Base-by-base conservation (phyloP, 35 echinoderm and acorn worm species). In the Ophioderma brevispina region DNA sequence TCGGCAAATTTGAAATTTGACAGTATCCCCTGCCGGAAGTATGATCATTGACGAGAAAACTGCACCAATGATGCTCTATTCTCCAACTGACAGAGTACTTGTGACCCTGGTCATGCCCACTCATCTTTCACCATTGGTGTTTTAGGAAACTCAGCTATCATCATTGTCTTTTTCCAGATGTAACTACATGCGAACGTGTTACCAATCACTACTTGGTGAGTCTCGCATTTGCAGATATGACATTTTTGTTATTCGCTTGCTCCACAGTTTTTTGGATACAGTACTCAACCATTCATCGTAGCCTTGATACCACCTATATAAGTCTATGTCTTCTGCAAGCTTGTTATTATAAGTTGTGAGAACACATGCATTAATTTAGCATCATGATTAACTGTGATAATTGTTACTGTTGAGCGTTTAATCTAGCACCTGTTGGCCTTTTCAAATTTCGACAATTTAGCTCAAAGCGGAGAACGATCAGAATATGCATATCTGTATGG, bases 181-280 rank as follows among this genome's bases (percentile, higher is more conserved):
- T n/a, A 87, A 94, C 78, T 63, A 82, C 43, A 98, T 98, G 96
- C 77, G 96, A 50, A 98, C 96, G n/a, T 30, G 96, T 98, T 21
- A 98, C 96, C 10, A 98, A 98, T 78, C 92, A 98, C 64, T 98
- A 94, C 78, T 86, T 98, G n/a, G 89, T 94, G 8, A 94, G 94
- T 86, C 90, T 98, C 32, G 96, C 96, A 5, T 80, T 94, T 30
- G 92, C 96, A 8, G 96, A 98, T 64, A 34, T 98, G 77, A 84
- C 90, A 77, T 98, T 98, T 64, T 79, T 98, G 8, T 37, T 98
- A 13, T 78, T 94, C 19, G 92, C 92, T n/a, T 40, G 96, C 92
- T 33, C 93, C 92, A 42, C 92, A 94, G 78, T 91, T 87, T n/a
- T n/a, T 21, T 98, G 92, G 90, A 83, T 98, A 38, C 79, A 84